A percentile compares a stretch with the other conserved stretches of the same genome.
phyloP scores from a whole-genome alignment of 2,113 vertebrate genomes.

The Cettia cetti region DNA sequence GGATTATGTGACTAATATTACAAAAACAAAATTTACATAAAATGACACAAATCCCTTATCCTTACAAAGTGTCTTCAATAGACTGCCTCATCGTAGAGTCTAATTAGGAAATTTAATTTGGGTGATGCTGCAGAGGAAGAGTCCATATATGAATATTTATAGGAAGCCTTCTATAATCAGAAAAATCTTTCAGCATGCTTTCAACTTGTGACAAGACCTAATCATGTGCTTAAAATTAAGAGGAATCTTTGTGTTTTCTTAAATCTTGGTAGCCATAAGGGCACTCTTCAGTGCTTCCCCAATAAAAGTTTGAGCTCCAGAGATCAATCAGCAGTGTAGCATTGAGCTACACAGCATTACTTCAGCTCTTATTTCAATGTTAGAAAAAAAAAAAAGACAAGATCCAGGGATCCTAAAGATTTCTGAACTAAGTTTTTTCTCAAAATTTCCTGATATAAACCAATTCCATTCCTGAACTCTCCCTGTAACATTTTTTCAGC shows the following conservation, averaged over 20 bases:
- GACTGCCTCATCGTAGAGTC: neutral
- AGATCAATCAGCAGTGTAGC: neutral
- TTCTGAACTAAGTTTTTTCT: neutral
- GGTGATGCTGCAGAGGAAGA: neutral
- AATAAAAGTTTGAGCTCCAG: neutral
- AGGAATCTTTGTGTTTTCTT: neutral
- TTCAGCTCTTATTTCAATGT: neutral
- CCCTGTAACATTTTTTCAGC: neutral
- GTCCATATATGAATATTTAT: constrained; percentile 10
- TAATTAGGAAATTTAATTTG: constrained; percentile 9
- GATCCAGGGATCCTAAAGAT: neutral
- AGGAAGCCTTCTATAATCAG: neutral
- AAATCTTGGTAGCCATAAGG: neutral
- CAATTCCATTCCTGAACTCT: neutral
- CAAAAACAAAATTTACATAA: neutral
- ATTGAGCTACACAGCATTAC: neutral
- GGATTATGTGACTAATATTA: neutral
- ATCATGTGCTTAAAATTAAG: neutral
- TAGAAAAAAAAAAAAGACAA: neutral
- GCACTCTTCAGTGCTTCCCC: neutral
- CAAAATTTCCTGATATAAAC: neutral
- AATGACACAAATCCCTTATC: neutral
- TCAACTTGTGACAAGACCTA: neutral
- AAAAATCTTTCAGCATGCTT: neutral
- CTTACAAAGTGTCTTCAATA: neutral